Evolutionary conservation across 2,113 vertebrate species (phyloP).

Genomic region (Mustela lutreola): DNA sequence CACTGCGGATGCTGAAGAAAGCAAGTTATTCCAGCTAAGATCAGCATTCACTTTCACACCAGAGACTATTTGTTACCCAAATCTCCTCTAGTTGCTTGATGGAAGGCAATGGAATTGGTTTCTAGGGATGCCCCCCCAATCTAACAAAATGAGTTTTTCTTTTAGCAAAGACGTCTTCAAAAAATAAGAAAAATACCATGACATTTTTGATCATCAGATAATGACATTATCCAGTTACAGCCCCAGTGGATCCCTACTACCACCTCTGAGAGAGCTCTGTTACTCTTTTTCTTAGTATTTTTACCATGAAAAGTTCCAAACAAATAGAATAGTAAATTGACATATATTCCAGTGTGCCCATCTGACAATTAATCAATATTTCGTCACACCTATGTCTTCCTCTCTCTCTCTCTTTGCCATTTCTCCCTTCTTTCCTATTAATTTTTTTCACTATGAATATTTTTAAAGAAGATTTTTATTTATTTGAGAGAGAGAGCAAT

Average conservation of each 20-base stretch:
- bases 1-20: constrained; percentile 71
- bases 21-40: constrained; percentile 64
- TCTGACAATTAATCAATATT: not conserved
- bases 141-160: not conserved
- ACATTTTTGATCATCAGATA: not conserved
- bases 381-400: not conserved
- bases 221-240: not conserved
- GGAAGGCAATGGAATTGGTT: not conserved
- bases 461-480: not conserved
- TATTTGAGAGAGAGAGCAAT: not conserved
- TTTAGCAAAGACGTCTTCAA: not conserved
- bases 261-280: not conserved
- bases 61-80: constrained; percentile 18
- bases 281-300: constrained; percentile 30
- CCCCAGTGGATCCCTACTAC: not conserved
- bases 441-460: not conserved
- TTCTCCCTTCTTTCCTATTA: not conserved
- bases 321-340: not conserved
- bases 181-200: not conserved
- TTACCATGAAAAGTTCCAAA: constrained; percentile 17
- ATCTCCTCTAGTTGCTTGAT: not conserved
- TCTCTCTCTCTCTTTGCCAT: not conserved
- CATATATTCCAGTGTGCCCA: not conserved
- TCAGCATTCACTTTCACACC: constrained; percentile 30
- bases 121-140: not conserved